Evolutionary conservation across 2,888 invertebrate species (phyloP), one percentile per base, ranked within the genome.

Genomic region (Bedellia somnulentella): DNA sequence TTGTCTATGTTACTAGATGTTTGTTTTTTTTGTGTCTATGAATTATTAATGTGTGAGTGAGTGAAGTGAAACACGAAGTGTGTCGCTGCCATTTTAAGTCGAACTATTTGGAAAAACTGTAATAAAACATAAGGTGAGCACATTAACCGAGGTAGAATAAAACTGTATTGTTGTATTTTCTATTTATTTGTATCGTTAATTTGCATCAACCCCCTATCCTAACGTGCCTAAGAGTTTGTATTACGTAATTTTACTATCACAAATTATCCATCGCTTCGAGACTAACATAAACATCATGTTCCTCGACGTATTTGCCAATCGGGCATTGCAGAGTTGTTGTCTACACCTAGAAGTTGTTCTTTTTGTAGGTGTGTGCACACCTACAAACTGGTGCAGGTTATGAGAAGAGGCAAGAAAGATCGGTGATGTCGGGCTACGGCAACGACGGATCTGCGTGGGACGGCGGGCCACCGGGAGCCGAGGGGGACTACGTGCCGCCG

Each of bases 321-420:
- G n/a, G n/a, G n/a, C n/a, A n/a, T n/a, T n/a, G n/a, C 54, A 61
- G 70, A 71, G 50, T 64, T 64, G 73, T 57, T 67, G 58, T 68
- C 71, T 76, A 81, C 81, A 81, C 81, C 80, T 68, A 79, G 79
- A 73, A 81, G 81, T 81, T 81, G 62, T 81, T 81, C 80, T 81
- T 79, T 81, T 81, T 80, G 79, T 81, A 81, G 81, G 81, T 81
- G 75, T 73, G 73, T 71, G 67, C 73, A 61, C 71, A 76, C 76
- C 68, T 73, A 78, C 75, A 70, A 70, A 75, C 73, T 71, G 73
- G 76, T 57, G 66, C 77, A 73, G 64, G 71, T 77, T 71, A 73
- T 73, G 70, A 62, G 66, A 66, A 60, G 63, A 57, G 53, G 53
- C 54, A 52, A 47, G 48, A 54, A 10, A 24, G n/a, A 9, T 44